phyloP scores from a whole-genome alignment of 2,888 invertebrate genomes.

The Gari tellinella region DNA sequence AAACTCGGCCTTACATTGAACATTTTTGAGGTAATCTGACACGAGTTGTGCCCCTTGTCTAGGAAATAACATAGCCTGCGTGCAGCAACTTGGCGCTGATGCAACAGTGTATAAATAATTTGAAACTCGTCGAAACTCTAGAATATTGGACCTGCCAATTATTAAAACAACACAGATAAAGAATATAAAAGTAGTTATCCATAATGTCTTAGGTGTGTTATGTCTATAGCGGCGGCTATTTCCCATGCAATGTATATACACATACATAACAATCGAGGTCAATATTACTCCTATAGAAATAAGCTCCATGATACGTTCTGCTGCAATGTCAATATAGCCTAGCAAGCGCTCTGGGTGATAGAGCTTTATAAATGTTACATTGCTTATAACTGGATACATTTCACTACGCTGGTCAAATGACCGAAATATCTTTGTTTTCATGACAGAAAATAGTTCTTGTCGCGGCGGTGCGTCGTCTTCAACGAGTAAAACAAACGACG shows the following conservation, averaged over 20 bases:
- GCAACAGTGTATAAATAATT: conserved; percentile 71
- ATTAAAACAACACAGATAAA: conserved; percentile 59
- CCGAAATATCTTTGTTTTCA: conserved; percentile 36
- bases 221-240: too few species aligned
- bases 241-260: conserved; percentile 37
- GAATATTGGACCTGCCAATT: conserved; percentile 76
- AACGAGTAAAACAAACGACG: conserved; percentile 74
- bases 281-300: conserved; percentile 64
- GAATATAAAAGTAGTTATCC: conserved; percentile 64
- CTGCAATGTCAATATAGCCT: conserved; percentile 73
- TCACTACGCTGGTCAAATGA: not conserved
- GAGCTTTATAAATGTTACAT: conserved; percentile 75
- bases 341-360: conserved; percentile 80
- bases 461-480: conserved; percentile 82
- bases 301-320: conserved; percentile 75
- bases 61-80: conserved; percentile 81
- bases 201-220: conserved; percentile 24
- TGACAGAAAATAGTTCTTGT: conserved; percentile 68
- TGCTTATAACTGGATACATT: conserved; percentile 1
- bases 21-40: conserved; percentile 64
- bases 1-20: conserved; percentile 64
- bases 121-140: conserved; percentile 74
- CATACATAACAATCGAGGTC: conserved; percentile 54
- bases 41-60: conserved; percentile 61
- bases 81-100: conserved; percentile 81